Percentiles rank a stretch among this genome's conserved stretches.
These are phyloP conservation scores for Drosophila algonquin DNA, from an alignment of 2,888 invertebrate genomes.

Conservation along the genomic window DNA sequence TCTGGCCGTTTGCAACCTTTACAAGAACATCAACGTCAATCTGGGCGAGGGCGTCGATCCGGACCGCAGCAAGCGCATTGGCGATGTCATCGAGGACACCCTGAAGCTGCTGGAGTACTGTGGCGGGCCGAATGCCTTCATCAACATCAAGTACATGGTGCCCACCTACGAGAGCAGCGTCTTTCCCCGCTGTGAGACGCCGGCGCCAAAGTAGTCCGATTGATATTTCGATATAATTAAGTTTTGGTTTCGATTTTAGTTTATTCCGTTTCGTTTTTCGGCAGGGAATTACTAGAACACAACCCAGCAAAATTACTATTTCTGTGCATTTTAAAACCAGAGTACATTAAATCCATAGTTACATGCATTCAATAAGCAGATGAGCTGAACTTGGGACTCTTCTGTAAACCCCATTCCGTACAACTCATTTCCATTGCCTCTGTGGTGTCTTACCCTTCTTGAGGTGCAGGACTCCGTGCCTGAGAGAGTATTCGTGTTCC, in stretches of 20 bases:
- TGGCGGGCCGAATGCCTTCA: constrained; percentile 97
- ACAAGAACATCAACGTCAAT: constrained; percentile 88
- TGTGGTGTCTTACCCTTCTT: too few relatives aligned
- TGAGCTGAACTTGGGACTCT: too few relatives aligned
- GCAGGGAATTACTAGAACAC: background rate
- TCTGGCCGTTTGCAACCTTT: constrained; percentile 93
- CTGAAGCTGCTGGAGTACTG: constrained; percentile 94
- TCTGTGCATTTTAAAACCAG: constrained; percentile 15
- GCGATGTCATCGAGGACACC: constrained; percentile 96
- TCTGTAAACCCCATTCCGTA: too few relatives aligned
- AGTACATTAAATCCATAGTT: constrained; percentile 23
- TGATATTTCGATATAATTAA: background rate
- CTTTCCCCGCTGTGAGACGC: constrained; percentile 66
- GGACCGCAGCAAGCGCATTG: constrained; percentile 92
- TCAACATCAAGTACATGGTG: constrained; percentile 99
- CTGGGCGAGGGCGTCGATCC: constrained; percentile 95
- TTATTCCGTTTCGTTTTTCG: background rate
- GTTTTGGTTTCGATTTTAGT: background rate
- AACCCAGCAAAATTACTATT: background rate
- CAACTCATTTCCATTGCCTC: too few relatives aligned
- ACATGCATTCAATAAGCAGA: too few relatives aligned
- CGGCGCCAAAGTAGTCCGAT: constrained; percentile 4
- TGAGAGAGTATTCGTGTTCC: constrained; percentile 23
- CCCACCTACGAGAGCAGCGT: constrained; percentile 97
- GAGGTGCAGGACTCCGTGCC: background rate